Percentiles rank a stretch among this genome's conserved stretches.
These are phyloP conservation scores for Cosmorhoe ocellata DNA, from an alignment of 2,888 invertebrate genomes.

Conservation along the genomic window DNA sequence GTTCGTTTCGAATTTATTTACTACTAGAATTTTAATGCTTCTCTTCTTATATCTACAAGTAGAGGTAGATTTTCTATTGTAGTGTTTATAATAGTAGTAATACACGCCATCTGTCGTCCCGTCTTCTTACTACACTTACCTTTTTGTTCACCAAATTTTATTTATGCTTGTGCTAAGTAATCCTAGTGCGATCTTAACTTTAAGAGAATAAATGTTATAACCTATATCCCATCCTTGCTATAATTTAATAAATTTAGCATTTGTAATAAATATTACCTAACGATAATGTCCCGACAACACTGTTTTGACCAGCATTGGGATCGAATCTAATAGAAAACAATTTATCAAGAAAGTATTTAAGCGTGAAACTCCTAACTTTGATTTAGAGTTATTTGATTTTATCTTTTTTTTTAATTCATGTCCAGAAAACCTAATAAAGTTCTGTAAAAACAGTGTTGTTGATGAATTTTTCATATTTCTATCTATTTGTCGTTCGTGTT, in stretches of 20 bases:
- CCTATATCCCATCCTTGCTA: conserved; percentile 3
- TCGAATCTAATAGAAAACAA: no score
- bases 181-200: conserved; percentile 2
- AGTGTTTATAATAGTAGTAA: conserved; percentile 33
- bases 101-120: conserved; percentile 9
- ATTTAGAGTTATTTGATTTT: no score
- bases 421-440: no score
- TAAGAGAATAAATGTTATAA: neutral
- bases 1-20: conserved; percentile 68
- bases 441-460: conserved; percentile 40
- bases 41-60: conserved; percentile 40
- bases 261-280: conserved; percentile 8
- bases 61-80: conserved; percentile 31
- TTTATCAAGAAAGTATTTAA: no score
- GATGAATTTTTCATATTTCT: conserved; percentile 40
- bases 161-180: neutral
- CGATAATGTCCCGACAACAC: conserved; percentile 6
- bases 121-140: neutral
- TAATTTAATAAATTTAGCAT: conserved; percentile 2
- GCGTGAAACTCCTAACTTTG: no score
- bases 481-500: conserved; percentile 65
- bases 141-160: no score
- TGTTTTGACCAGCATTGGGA: no score
- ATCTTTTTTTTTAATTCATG: no score
- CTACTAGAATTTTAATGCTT: conserved; percentile 55